Evolutionary conservation across 2,113 vertebrate genomes (phyloP).

Genomic region (Maccullochella peelii): DNA sequence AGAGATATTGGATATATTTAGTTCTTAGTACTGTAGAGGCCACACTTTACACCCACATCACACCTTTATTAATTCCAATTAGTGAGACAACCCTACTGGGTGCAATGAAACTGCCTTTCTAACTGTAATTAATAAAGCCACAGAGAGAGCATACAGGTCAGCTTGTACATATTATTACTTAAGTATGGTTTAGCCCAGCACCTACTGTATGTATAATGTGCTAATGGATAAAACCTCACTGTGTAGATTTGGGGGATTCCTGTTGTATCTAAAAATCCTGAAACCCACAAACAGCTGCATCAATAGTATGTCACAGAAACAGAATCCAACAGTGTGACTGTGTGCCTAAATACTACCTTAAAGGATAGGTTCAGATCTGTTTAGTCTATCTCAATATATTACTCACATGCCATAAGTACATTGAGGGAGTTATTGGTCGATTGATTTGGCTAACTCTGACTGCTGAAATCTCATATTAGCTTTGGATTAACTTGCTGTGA

Average conservation of each 20-base stretch:
- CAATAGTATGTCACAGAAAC: neutral
- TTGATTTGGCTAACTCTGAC: neutral
- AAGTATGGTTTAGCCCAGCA: neutral
- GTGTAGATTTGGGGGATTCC: neutral
- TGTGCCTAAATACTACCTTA: neutral
- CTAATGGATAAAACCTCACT: neutral
- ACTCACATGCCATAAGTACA: neutral
- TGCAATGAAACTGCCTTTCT: neutral
- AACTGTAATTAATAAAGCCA: conserved; percentile 28
- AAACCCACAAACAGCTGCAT: neutral
- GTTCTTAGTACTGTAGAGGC: neutral
- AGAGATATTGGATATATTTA: neutral
- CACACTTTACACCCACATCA: neutral
- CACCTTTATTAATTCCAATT: conserved; percentile 20
- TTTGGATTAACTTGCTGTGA: neutral
- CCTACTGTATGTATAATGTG: neutral
- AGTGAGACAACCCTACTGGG: neutral
- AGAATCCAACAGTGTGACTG: neutral
- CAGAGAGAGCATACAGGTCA: neutral
- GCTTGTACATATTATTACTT: neutral
- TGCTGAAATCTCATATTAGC: neutral
- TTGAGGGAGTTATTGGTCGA: neutral
- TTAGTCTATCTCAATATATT: neutral
- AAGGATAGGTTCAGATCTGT: neutral
- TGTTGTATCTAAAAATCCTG: neutral